Evolutionary conservation across 2,888 invertebrate genomes (phyloP), one percentile per base, ranked within the genome.

Genomic region (Synanthedon vespiformis): DNA sequence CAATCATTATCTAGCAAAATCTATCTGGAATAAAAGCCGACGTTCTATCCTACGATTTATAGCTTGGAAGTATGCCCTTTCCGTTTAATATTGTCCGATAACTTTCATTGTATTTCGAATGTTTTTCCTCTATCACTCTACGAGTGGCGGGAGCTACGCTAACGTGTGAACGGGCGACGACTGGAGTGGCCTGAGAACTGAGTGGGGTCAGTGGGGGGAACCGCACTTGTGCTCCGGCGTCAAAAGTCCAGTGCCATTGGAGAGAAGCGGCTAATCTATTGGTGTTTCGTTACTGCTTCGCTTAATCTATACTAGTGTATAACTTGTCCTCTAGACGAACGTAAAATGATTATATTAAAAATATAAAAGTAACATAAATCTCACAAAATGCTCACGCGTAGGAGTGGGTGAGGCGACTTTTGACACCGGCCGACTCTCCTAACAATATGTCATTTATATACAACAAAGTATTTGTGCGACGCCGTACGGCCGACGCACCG

Each of bases 241-340:
- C 80, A 74, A 80, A 77, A 77, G 79, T 83, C 80, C 70, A 63
- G 83, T 82, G 84, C 80, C 84, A 80, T 80, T 74, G 80, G 83
- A 81, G 80, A 82, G 80, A 87, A 85, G 87, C 88, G 85, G 87
- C 87, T 87, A 88, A 83, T 72, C 86, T 88, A 87, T 85, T 87
- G 88, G 88, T 88, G 88, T 88, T 78, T 78, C 80, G 74, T 83
- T 82, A 85, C 83, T 82, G 86, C 80, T 12, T 84, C 80, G 69
- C 88, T 88, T 88, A 88, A 74, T 78, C 88, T 88, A 88, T 76
- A 72, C 84, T 88, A 88, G 78, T 84, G 84, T 88, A 84, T 80
- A 87, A 77, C 86, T 82, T 79, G 82, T 81, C 82, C 77, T 78
- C 83, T 87, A 87, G 75, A 77, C 81, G 80, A 80, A 76, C 77